A percentile compares a stretch with the other conserved stretches of the same genome.
These are phyloP conservation scores for Pitta sordida DNA, from an alignment of 2,113 vertebrate genomes.

Conservation along the genomic window DNA sequence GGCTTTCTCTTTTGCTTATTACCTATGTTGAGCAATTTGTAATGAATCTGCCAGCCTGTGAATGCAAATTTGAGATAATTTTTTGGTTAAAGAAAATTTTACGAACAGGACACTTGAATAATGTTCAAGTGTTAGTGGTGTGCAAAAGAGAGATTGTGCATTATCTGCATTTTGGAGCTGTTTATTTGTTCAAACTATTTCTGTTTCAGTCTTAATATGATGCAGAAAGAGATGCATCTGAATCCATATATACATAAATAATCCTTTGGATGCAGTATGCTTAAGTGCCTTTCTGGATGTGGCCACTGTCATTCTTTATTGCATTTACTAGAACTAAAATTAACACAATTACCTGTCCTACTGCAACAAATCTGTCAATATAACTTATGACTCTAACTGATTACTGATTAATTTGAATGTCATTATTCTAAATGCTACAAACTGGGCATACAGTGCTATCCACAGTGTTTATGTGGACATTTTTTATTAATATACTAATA, in stretches of 20 bases:
- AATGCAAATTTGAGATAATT: neutral
- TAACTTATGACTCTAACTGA: neutral
- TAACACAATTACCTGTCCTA: neutral
- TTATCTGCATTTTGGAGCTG: neutral
- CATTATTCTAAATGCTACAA: neutral
- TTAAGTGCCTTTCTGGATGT: neutral
- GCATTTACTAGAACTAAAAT: neutral
- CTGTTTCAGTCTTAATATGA: neutral
- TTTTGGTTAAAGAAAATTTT: neutral
- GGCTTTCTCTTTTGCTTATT: neutral
- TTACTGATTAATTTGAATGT: neutral
- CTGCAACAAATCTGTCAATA: neutral
- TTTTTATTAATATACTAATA: too few relatives aligned
- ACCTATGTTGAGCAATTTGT: neutral
- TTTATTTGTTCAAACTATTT: neutral
- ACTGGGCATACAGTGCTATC: neutral
- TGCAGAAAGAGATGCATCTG: neutral
- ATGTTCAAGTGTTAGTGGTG: neutral
- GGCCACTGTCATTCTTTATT: neutral
- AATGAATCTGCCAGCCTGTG: neutral
- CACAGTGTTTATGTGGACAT: neutral
- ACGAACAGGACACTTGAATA: neutral
- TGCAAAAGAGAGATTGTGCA: neutral
- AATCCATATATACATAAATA: neutral
- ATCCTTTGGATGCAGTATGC: neutral